phyloP scores from a whole-genome alignment of 2,888 invertebrate species.

The Patella ulyssiponensis region DNA sequence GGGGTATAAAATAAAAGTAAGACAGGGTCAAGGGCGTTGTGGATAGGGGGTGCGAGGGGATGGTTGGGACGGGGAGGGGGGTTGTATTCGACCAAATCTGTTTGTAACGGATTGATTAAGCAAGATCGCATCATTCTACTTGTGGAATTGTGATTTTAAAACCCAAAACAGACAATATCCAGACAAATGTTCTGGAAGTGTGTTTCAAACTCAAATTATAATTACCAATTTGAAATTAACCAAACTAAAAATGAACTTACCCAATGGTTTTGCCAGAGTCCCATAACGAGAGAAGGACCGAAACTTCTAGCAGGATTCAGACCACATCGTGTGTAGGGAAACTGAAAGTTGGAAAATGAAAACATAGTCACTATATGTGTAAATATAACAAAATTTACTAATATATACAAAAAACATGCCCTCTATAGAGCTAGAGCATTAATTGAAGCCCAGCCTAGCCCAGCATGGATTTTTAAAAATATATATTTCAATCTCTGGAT shows the following conservation, averaged over 20 bases:
- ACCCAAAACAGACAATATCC: neutral
- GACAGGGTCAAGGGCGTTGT: neutral
- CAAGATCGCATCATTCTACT: too few relatives aligned
- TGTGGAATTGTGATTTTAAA: neutral
- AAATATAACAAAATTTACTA: too few relatives aligned
- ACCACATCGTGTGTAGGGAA: constrained; percentile 85
- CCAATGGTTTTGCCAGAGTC: constrained; percentile 86
- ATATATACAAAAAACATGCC: too few relatives aligned
- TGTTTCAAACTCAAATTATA: neutral
- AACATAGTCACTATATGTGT: too few relatives aligned
- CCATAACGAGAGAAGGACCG: constrained; percentile 87
- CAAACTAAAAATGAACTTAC: constrained; percentile 73
- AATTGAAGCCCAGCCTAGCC: too few relatives aligned
- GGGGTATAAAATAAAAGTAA: neutral
- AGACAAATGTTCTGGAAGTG: neutral
- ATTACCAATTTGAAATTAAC: neutral
- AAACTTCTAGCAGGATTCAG: constrained; percentile 94
- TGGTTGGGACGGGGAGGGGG: too few relatives aligned
- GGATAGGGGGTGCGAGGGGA: neutral
- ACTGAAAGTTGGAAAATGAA: constrained; percentile 68
- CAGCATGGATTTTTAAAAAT: too few relatives aligned
- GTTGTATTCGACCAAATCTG: too few relatives aligned
- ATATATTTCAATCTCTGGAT: too few relatives aligned
- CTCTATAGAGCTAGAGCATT: too few relatives aligned
- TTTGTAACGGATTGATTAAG: too few relatives aligned